Conservation (phyloP, 2,888 invertebrate species). For the Ophion obscuratus region DNA sequence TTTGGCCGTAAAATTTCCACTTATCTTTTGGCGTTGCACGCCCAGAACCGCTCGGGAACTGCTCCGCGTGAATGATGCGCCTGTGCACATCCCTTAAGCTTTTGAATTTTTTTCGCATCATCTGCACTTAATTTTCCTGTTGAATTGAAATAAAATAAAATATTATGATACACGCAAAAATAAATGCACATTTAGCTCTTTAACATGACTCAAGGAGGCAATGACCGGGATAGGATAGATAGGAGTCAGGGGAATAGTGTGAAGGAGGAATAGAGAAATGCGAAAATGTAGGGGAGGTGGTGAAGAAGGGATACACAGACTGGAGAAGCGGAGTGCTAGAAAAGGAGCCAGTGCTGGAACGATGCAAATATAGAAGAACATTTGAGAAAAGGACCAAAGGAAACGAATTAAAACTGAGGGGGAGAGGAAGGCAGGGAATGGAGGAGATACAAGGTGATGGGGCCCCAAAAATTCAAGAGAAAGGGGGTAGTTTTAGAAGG, state of each 20-base stretch:
- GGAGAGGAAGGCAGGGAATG: too few relatives aligned
- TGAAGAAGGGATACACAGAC: constrained; percentile 12
- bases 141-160: not conserved
- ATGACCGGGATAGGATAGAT: too few relatives aligned
- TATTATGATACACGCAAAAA: not conserved
- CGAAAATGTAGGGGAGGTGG: not conserved
- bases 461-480: too few relatives aligned
- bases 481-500: too few relatives aligned
- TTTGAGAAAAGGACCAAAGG: too few relatives aligned
- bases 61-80: constrained; percentile 30
- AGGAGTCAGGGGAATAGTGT: not conserved
- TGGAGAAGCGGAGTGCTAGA: constrained; percentile 8
- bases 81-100: not conserved
- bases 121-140: constrained; percentile 24
- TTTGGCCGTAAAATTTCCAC: constrained; percentile 37
- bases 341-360: not conserved
- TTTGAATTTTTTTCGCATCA: constrained; percentile 24
- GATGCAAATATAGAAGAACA: too few relatives aligned
- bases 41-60: constrained; percentile 31
- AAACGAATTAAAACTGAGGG: too few relatives aligned
- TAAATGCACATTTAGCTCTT: too few relatives aligned
- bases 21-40: constrained; percentile 15
- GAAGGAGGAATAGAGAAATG: constrained; percentile 14
- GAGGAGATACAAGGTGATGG: constrained; percentile 7
- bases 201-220: too few relatives aligned